Evolutionary conservation across 1,140 invertebrate species (phyloP), one percentile per base, ranked within the genome.

Genomic region (Neuroterus valhalla): DNA sequence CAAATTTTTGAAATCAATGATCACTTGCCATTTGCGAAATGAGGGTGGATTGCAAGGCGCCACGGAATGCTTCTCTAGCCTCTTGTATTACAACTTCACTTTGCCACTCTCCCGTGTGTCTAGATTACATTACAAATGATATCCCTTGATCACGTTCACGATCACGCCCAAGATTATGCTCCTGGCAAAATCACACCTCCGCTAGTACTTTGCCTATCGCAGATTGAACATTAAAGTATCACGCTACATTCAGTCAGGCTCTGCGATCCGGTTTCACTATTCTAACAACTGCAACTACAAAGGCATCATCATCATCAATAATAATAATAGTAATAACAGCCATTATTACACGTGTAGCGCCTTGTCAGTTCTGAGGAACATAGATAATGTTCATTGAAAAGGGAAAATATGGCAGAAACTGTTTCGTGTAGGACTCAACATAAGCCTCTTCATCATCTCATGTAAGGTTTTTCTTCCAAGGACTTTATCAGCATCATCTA

Each of bases 101-200:
- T 50, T 69, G 52, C 55, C 69, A 66, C 74, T 44, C 68, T 66
- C 72, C 66, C 23, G 52, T 62, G 67, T 72, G 19, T 44, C 69
- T 15, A 74, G 71, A 78, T 81, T 78, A 77, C 74, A 71, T 81
- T 81, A 80, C 78, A 66, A 72, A 66, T 62, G 26, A 45, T 66
- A 42, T 21, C 48, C 31, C 66, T n/a, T 70, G 72, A 75, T 72
- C 68, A 66, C 23, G 72, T 12, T 26, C 26, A 55, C 23, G 72
- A 26, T 26, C 26, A 55, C 55, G 69, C 50, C 68, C 76, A 70
- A 67, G 79, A 75, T 81, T 81, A 78, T 75, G 74, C 76, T 68
- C 55, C 74, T 21, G 38, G 43, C 67, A 46, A 46, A 50, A 46
- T 48, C 17, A n/a, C 68, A 46, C 55, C 14, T 19, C 55, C 19